Evolutionary conservation across 1,140 invertebrate genomes (phyloP).

Genomic region (Arctopsyche grandis): DNA sequence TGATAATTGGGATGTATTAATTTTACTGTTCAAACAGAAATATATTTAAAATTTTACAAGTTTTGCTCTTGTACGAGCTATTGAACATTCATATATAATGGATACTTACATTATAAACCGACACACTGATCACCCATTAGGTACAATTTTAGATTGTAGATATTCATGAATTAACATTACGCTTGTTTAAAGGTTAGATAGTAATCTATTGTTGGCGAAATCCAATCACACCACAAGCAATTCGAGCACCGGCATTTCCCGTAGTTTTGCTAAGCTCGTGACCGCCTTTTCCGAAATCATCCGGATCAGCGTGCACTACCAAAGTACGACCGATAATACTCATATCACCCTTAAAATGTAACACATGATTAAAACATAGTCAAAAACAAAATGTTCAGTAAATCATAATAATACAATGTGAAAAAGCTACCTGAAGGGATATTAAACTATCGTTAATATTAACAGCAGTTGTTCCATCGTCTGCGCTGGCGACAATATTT

Average conservation of each 20-base stretch:
- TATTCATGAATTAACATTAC: not conserved
- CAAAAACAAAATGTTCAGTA: not conserved
- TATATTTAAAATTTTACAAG: not conserved
- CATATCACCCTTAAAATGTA: conserved; percentile 73
- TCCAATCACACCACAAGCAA: conserved; percentile 98
- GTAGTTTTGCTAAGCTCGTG: conserved; percentile 95
- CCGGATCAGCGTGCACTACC: conserved; percentile 92
- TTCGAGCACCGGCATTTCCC: conserved; percentile 95
- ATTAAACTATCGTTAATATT: conserved; percentile 49
- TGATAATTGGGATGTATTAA: too few relatives aligned
- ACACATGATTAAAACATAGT: conserved; percentile 6
- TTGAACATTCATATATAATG: not conserved
- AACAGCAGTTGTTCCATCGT: conserved; percentile 75
- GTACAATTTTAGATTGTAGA: not conserved
- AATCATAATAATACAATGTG: too few relatives aligned
- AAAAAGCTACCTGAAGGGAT: conserved; percentile 48
- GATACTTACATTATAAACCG: not conserved
- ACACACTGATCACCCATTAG: not conserved
- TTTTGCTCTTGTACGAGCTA: not conserved
- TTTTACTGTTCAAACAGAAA: too few relatives aligned
- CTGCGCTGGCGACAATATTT: conserved; percentile 79
- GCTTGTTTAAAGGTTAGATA: conserved; percentile 8
- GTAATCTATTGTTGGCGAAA: conserved; percentile 60
- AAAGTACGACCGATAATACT: conserved; percentile 90
- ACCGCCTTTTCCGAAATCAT: conserved; percentile 94